phyloP scores from a whole-genome alignment of 2,888 invertebrate species.

The Xanthorhoe spadicearia region DNA sequence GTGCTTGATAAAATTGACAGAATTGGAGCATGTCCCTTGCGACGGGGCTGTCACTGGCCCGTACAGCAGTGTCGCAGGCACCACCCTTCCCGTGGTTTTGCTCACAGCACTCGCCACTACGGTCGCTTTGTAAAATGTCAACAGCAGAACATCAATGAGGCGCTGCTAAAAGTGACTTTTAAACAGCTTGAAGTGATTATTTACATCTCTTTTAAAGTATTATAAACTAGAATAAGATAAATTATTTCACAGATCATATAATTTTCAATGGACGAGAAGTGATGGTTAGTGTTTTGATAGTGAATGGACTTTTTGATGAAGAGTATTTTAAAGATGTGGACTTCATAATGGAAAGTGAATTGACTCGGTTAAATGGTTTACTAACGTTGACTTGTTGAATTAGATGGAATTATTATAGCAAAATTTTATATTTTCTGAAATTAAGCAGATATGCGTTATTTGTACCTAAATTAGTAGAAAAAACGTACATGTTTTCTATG shows the following conservation, averaged over 20 bases:
- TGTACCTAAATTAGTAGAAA: conserved; percentile 42
- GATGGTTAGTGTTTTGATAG: conserved; percentile 22
- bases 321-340: conserved; percentile 14
- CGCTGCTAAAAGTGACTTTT: conserved; percentile 21
- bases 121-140: conserved; percentile 66
- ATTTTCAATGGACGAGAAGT: conserved; percentile 33
- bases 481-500: conserved; percentile 39
- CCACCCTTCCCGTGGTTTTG: conserved; percentile 70
- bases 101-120: conserved; percentile 77
- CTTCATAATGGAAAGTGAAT: conserved; percentile 13
- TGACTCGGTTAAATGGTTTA: conserved; percentile 9
- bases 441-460: conserved; percentile 24
- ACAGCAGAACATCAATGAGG: conserved; percentile 5
- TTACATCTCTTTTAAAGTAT: conserved; percentile 38
- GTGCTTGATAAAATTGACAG: conserved; percentile 51
- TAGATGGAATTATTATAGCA: not conserved
- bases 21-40: conserved; percentile 78
- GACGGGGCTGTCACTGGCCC: conserved; percentile 81
- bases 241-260: conserved; percentile 33
- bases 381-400: conserved; percentile 2
- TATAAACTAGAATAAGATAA: conserved; percentile 25
- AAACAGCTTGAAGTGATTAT: conserved; percentile 43
- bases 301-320: conserved; percentile 19
- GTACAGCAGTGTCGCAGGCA: conserved; percentile 79
- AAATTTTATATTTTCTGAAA: conserved; percentile 19